Base-by-base conservation (phyloP, 1,140 invertebrate species). In the Brachionus koreanus region DNA sequence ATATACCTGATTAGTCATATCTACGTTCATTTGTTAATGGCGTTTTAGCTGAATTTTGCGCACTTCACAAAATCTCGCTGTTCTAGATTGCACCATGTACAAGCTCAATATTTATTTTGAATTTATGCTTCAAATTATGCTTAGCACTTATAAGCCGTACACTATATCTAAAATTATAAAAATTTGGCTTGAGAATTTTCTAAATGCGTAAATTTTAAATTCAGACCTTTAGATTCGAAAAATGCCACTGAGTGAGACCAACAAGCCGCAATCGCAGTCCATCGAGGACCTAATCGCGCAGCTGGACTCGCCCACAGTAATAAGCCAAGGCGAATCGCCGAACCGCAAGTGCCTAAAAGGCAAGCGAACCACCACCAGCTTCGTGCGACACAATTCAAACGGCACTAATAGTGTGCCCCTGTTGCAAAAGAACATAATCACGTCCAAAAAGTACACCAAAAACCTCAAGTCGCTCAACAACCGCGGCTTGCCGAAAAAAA, bases 401-500 rank as follows among this genome's bases (percentile, higher is more conserved):
- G 76, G 76, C 39, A 5, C 46, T 6, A 79, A 63, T 19, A 42
- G 46, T 37, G 76, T 42, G 2, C 76, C 76, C 0, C 10, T 79
- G 35, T 25, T 79, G 7, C 49, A 79, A 37, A 79, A 63, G 9
- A 79, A 79, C 33, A 79, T 79, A 57, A 79, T 79, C 5, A 79
- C 61, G 33, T 79, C 76, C 25, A 79, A 79, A 79, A 79, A 79
- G 33, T 79, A 79, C n/a, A 79, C 76, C 12, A 79, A 79, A 33
- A 57, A 79, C 25, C 37, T 79, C 12, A 57, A 65, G 19, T 39
- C 49, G 9, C 19, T 79, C n/a, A 79, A 79, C 29, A 79, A 79
- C 52, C 90, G 93, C 83, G 93, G 93, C 1, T 87, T 94, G 79
- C 92, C 93, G 3, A 94, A 95, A 86, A 94, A 94, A 90, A 92